Base-by-base conservation (phyloP, 2,113 vertebrate genomes). In the Bothrops jararaca region DNA sequence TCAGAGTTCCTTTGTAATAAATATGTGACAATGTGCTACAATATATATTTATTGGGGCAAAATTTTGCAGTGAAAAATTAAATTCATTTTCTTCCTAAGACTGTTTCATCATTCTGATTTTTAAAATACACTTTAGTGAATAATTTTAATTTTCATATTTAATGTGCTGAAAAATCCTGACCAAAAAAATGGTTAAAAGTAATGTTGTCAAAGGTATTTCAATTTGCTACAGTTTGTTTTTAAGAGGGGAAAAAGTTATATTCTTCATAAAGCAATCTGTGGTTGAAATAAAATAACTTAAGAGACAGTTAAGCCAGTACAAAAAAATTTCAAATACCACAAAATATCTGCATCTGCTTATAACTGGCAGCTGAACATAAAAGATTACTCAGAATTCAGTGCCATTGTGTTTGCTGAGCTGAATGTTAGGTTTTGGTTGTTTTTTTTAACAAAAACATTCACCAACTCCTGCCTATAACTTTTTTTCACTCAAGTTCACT, bases 191-290 rank as follows among this genome's bases (percentile, higher is more conserved):
- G 91, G 94, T 93, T 95, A 91, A 93, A 94, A 69, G 57, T 56
- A 20, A 90, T 1, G 0, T 80, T 94, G 96, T 94, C 95, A 96
- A 94, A 95, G 86, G 89, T 69, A 89, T 94, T 96, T 39, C 85
- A 93, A 57, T 29, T 56, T 88, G 15, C 39, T 91, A 94, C 80
- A 93, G 9, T 96, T 96, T 95, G 91, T 95, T 91, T 96, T 5
- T 12, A 90, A 92, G 95, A 42, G 42, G 4, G 4, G 0, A 5
- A 15, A 24, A 58, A 42, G 34, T 86, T 86, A 48, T 22, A 54
- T 88, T 88, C 22, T 18, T 54, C 93, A 93, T 94, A 4, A 88
- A 80, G 20, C 89, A 54, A 48, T n/a, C 1, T n/a, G 56, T 0
- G 92, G 12, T 86, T 86, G 45, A 87, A 87, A 50, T 90, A 94